A percentile compares a stretch with the other conserved stretches of the same genome.
phyloP scores from a whole-genome alignment of 1,140 invertebrate genomes.

The Patella vulgata region DNA sequence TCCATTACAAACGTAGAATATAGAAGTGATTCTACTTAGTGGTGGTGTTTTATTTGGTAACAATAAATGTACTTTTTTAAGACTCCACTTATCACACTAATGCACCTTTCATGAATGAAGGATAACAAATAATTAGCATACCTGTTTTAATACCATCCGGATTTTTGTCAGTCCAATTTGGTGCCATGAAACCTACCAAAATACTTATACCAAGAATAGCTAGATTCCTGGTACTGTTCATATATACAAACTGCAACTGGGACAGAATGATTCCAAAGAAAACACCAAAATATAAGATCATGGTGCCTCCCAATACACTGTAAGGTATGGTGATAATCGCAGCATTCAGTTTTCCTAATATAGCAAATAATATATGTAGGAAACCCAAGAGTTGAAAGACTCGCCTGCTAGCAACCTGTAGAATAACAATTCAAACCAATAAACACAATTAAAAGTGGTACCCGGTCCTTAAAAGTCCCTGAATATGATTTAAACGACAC shows the following conservation, averaged over 20 bases:
- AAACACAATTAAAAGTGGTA: no score
- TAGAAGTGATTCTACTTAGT: no score
- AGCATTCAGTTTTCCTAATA: slow-evolving; percentile 77
- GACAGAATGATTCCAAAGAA: slow-evolving; percentile 71
- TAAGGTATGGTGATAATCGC: slow-evolving; percentile 89
- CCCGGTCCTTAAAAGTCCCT: no score
- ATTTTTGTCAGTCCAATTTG: slow-evolving; percentile 74
- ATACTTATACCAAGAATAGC: slow-evolving; percentile 90
- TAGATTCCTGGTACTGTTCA: slow-evolving; percentile 83
- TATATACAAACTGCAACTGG: slow-evolving; percentile 82
- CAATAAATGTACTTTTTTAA: no score
- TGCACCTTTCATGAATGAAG: no score
- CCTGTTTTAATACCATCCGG: slow-evolving; percentile 77
- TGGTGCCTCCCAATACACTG: slow-evolving; percentile 87
- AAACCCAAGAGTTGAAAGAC: slow-evolving; percentile 84
- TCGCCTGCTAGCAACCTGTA: slow-evolving; percentile 82
- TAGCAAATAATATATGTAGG: slow-evolving; percentile 83
- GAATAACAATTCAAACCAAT: neutral
- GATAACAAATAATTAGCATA: slow-evolving; percentile 33
- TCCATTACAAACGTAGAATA: no score
- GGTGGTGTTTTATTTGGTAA: no score
- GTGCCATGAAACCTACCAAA: slow-evolving; percentile 83
- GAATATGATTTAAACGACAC: no score
- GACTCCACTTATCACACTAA: no score
- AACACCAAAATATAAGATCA: slow-evolving; percentile 85